Evolutionary conservation across 2,113 vertebrate species (phyloP), one percentile per base, ranked within the genome.

Genomic region (Aspidoscelis tigris): DNA sequence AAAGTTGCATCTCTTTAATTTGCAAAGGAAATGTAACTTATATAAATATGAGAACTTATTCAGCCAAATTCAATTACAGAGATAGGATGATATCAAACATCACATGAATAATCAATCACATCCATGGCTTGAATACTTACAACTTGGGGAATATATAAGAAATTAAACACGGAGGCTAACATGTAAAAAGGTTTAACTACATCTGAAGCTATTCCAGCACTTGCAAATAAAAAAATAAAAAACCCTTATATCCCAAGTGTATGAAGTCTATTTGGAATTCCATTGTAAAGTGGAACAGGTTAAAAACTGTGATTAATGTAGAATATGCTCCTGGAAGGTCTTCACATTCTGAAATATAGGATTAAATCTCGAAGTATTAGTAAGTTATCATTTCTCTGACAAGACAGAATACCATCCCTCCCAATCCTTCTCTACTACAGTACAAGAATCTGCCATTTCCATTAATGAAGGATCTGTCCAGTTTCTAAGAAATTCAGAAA

Each of bases 31-130:
- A 77, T 39, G 18, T 77, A 77, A 77, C 16, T 77, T 18, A 33
- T 77, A 76, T 53, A 50, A 75, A 76, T 50, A 76, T 16, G 24
- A 50, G 73, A 26, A n/a, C 47, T 76, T 76, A 74, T 47, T 64
- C 58, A 64, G n/a, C 18, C 39, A 77, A 21, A 64, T 20, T 78
- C 39, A 65, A 39, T 78, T 43, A 78, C 58, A 78, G 39, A 78
- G 58, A 39, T 78, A 58, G 20, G 20, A 64, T 43, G 58, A 43
- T 78, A 64, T 78, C 58, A 78, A 78, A 43, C 58, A 78, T 41
- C 76, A 43, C 55, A 64, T 64, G 39, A 78, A 78, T 77, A 43
- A 78, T 11, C 53, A 78, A 43, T 78, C 76, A 78, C 58, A 20
- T 43, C 55, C 21, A 78, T 78, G 33, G 33, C 24, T 22, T 78